A percentile compares a stretch with the other conserved stretches of the same genome.
Evolutionary conservation across 1,140 invertebrate genomes (phyloP).

Genomic region (Cydia fagiglandana): DNA sequence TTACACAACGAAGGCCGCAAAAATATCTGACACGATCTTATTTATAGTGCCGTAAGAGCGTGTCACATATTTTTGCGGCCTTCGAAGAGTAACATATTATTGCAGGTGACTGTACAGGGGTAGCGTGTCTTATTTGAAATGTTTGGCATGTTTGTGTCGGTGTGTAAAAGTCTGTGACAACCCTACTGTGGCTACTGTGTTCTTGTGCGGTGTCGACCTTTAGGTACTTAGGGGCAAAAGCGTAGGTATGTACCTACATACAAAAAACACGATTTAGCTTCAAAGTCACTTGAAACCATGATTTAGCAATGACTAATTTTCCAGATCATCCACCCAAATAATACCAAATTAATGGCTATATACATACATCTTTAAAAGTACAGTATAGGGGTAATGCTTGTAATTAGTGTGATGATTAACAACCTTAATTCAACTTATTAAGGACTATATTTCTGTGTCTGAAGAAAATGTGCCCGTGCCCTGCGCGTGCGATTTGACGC

Average conservation of each 20-base stretch:
- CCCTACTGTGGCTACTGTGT: too few species aligned
- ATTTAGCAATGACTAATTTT: slow-evolving; percentile 6
- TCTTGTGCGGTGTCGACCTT: too few species aligned
- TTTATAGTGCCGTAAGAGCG: too few species aligned
- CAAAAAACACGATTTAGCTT: background rate
- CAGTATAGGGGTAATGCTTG: background rate
- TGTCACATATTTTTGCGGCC: too few species aligned
- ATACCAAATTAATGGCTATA: background rate
- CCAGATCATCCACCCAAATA: background rate
- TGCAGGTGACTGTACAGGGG: too few species aligned
- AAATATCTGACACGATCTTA: too few species aligned
- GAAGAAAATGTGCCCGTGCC: background rate
- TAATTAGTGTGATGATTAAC: background rate
- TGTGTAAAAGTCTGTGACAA: too few species aligned
- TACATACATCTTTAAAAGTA: background rate
- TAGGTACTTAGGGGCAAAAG: too few species aligned
- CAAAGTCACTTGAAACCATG: background rate
- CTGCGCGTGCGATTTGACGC: slow-evolving; percentile 1
- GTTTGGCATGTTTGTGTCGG: too few species aligned
- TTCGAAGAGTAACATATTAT: too few species aligned
- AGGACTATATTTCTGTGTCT: background rate
- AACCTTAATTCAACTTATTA: background rate
- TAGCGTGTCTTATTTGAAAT: too few species aligned
- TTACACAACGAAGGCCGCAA: too few species aligned
- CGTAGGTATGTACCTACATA: background rate